These are phyloP conservation scores for Campoplex capitator DNA, from an alignment of 2,888 invertebrate species.

Conservation along the genomic window DNA sequence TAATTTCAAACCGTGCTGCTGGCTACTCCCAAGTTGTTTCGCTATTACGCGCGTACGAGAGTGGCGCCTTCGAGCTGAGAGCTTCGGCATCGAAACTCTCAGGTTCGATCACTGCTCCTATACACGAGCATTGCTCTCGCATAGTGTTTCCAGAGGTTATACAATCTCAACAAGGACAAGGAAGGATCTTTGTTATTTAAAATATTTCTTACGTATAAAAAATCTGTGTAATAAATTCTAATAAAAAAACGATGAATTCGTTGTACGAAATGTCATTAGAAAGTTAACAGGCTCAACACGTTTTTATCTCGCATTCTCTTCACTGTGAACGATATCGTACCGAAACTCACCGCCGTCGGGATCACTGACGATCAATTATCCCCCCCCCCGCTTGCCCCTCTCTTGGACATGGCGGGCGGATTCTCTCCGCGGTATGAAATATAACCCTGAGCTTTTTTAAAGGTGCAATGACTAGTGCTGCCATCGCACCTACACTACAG, in stretches of 20 bases:
- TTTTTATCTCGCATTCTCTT: constrained; percentile 8
- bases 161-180: not conserved
- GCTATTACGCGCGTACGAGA: not conserved
- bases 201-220: not conserved
- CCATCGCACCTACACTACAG: not conserved
- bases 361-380: constrained; percentile 42
- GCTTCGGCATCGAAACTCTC: constrained; percentile 3
- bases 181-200: not conserved
- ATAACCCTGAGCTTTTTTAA: constrained; percentile 2
- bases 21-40: not conserved
- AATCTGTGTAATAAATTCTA: too few relatives aligned
- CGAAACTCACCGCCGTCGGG: constrained; percentile 26
- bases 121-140: not conserved
- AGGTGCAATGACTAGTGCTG: constrained; percentile 46
- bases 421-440: not conserved
- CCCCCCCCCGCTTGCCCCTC: not conserved
- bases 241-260: not conserved
- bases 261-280: not conserved
- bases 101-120: not conserved
- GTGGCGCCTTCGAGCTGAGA: constrained; percentile 23
- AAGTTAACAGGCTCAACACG: not conserved
- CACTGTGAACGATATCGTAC: not conserved
- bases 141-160: not conserved
- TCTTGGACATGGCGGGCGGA: not conserved
- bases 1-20: constrained; percentile 70